Percentiles rank a stretch among this genome's conserved stretches.
These are phyloP conservation scores for Prunella fulvescens DNA, from an alignment of 2,113 vertebrate species.

Conservation along the genomic window DNA sequence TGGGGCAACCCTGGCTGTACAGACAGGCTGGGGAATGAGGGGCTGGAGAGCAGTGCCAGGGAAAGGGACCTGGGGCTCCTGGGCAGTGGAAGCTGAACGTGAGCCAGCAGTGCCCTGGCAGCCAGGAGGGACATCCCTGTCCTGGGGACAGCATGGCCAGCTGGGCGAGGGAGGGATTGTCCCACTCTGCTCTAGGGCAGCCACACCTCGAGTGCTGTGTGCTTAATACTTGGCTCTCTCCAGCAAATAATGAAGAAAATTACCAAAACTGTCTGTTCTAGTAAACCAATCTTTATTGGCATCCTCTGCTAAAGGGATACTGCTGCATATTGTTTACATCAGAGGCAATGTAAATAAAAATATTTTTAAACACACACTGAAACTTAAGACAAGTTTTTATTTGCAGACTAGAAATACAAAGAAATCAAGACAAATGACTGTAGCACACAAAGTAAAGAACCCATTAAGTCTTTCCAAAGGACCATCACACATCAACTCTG, in stretches of 20 bases:
- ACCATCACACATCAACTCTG: neutral
- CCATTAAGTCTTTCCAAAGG: neutral
- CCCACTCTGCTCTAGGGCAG: accelerated
- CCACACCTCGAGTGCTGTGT: accelerated
- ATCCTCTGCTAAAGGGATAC: neutral
- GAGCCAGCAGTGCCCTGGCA: neutral
- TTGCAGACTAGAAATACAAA: neutral
- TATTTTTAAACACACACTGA: neutral
- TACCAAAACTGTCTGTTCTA: neutral
- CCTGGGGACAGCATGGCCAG: neutral
- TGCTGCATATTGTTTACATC: neutral
- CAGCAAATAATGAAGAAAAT: neutral
- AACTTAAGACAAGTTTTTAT: neutral
- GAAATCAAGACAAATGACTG: neutral
- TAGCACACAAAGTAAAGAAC: neutral
- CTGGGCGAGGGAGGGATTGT: accelerated
- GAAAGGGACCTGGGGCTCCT: neutral
- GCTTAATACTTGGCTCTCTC: neutral
- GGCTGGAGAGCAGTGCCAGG: accelerated
- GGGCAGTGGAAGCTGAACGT: accelerated
- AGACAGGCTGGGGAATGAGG: neutral
- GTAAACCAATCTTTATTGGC: neutral
- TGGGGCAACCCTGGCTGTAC: accelerated
- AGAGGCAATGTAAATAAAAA: neutral
- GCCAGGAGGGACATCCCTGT: neutral